Evolutionary conservation across 2,888 invertebrate genomes (phyloP).

Genomic region (Campoplex nolae): DNA sequence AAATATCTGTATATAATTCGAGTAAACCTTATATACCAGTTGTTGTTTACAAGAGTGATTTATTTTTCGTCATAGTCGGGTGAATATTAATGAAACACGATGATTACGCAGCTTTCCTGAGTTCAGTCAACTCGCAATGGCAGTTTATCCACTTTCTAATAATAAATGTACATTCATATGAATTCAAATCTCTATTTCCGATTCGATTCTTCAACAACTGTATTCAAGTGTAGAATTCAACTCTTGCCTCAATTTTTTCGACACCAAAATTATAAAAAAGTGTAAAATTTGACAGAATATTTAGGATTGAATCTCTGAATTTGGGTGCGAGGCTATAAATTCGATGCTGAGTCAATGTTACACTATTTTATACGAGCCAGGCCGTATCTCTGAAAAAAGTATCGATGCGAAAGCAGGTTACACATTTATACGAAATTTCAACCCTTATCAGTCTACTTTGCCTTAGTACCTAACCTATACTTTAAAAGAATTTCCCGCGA

Average conservation of each 20-base stretch:
- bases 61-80: neutral
- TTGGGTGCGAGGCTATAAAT: neutral
- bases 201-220: too few relatives aligned
- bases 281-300: neutral
- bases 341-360: neutral
- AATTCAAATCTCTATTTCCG: too few relatives aligned
- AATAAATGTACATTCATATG: too few relatives aligned
- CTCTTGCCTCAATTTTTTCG: neutral
- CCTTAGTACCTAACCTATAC: neutral
- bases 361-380: neutral
- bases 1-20: neutral
- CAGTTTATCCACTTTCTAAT: neutral
- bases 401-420: conserved; percentile 8
- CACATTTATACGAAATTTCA: neutral
- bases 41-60: neutral
- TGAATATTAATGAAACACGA: neutral
- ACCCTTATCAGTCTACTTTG: conserved; percentile 10
- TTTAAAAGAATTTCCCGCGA: conserved; percentile 15
- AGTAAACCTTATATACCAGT: neutral
- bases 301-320: neutral
- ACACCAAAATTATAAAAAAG: neutral
- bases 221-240: too few relatives aligned
- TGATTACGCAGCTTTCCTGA: neutral
- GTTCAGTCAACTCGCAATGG: neutral
- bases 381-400: neutral